Conservation (phyloP, 2,888 invertebrate species). For the Aspidiotus destructor region DNA sequence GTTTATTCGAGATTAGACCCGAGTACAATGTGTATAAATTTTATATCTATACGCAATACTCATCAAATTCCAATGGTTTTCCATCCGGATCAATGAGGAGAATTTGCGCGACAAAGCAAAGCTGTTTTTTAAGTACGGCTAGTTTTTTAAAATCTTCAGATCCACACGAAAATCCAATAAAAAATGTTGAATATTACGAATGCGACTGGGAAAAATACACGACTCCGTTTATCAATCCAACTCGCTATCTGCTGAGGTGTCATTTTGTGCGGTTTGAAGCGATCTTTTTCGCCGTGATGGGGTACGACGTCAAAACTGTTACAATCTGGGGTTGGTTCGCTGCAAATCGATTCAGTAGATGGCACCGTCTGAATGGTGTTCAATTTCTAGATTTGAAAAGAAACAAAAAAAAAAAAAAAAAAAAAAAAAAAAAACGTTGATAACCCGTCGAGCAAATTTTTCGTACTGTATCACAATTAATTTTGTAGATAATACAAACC, state of each 20-base stretch:
- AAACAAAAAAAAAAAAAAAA: background rate
- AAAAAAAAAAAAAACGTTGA: too few species aligned
- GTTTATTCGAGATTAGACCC: too few species aligned
- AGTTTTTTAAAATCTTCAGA: conserved; percentile 28
- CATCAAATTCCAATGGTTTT: too few species aligned
- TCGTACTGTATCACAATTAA: background rate
- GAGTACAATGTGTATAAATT: too few species aligned
- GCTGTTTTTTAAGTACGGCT: background rate
- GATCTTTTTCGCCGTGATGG: background rate
- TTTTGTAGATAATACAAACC: conserved; percentile 13
- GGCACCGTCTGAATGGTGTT: conserved; percentile 23
- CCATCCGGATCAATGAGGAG: too few species aligned
- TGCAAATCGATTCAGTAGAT: conserved; percentile 20
- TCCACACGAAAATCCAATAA: conserved; percentile 65
- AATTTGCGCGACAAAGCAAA: background rate
- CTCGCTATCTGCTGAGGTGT: conserved; percentile 79
- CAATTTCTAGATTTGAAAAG: conserved; percentile 13
- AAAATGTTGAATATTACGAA: conserved; percentile 70
- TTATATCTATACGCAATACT: too few species aligned
- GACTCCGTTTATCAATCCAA: conserved; percentile 73
- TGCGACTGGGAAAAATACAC: conserved; percentile 64
- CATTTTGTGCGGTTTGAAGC: conserved; percentile 44
- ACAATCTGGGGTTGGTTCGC: conserved; percentile 26
- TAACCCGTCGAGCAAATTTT: too few species aligned
- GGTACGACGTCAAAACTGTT: conserved; percentile 11